These are phyloP conservation scores for Aleiodes sp. DNA, from an alignment of 1,140 invertebrate genomes.

Conservation along the genomic window DNA sequence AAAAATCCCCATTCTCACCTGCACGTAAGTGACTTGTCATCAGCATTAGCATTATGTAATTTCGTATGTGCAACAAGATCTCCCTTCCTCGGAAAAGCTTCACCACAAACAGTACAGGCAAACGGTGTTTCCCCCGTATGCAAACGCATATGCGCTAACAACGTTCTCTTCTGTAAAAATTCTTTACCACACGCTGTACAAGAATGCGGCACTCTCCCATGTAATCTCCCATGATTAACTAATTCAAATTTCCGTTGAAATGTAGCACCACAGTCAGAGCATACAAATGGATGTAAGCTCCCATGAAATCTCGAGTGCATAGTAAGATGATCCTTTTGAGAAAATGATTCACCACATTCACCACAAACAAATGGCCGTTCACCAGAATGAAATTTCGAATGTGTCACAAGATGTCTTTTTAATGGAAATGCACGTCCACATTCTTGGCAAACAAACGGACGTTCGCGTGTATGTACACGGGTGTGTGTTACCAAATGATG, in stretches of 20 bases:
- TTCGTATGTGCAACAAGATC: slow-evolving; percentile 77
- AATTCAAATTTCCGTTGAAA: slow-evolving; percentile 86
- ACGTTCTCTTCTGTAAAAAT: slow-evolving; percentile 83
- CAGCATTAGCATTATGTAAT: slow-evolving; percentile 66
- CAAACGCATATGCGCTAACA: slow-evolving; percentile 78
- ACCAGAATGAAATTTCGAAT: slow-evolving; percentile 87
- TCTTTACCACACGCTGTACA: slow-evolving; percentile 85
- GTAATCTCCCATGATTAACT: slow-evolving; percentile 82
- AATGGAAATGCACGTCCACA: slow-evolving; percentile 84
- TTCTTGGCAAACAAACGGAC: slow-evolving; percentile 82
- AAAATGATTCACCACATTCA: slow-evolving; percentile 89
- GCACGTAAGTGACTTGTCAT: slow-evolving; percentile 63
- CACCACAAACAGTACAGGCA: slow-evolving; percentile 78
- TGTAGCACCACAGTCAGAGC: slow-evolving; percentile 82
- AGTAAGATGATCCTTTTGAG: slow-evolving; percentile 80
- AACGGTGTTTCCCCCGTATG: slow-evolving; percentile 72
- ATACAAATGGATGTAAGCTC: slow-evolving; percentile 82
- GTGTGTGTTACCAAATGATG: slow-evolving; percentile 82
- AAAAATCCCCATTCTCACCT: slow-evolving; percentile 47
- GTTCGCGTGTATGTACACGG: slow-evolving; percentile 77
- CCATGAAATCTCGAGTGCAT: slow-evolving; percentile 87
- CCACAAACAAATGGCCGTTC: slow-evolving; percentile 87
- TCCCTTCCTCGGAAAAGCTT: slow-evolving; percentile 77
- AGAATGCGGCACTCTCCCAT: slow-evolving; percentile 81
- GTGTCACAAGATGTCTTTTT: slow-evolving; percentile 83